A percentile compares a stretch with the other conserved stretches of the same genome.
phyloP scores from a whole-genome alignment of 2,113 vertebrate species.

The Xiphorhynchus elegans region DNA sequence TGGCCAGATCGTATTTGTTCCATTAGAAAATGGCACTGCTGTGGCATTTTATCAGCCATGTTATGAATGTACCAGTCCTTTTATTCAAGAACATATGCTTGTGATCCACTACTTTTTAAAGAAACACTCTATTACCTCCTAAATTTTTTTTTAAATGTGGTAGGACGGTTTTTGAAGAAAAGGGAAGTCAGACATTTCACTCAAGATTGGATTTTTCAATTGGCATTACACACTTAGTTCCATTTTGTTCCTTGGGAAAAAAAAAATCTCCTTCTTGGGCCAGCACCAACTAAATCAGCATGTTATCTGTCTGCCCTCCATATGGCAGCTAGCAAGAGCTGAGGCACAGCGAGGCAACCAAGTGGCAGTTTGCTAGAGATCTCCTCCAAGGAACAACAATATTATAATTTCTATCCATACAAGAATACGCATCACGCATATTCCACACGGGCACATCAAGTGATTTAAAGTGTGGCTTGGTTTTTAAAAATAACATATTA shows the following conservation, averaged over 20 bases:
- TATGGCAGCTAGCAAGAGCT: neutral
- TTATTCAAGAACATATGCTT: neutral
- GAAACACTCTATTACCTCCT: neutral
- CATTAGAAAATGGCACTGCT: neutral
- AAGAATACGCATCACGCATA: neutral
- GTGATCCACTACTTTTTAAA: neutral
- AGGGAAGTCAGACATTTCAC: neutral
- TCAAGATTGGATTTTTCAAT: neutral
- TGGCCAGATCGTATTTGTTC: neutral
- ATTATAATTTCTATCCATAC: neutral
- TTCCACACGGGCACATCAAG: neutral
- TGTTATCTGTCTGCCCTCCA: neutral
- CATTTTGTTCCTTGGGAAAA: neutral
- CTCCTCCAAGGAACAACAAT: neutral
- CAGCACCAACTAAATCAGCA: neutral
- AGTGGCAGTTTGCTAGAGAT: neutral
- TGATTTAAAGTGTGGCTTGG: neutral
- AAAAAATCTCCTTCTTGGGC: neutral
- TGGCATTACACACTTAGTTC: constrained; percentile 10
- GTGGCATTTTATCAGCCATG: neutral
- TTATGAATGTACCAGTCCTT: neutral
- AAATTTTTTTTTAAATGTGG: neutral
- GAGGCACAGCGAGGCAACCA: neutral
- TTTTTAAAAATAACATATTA: constrained; percentile 7
- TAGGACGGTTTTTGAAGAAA: neutral